Conservation (phyloP, 2,888 invertebrate genomes). For the Drosophila neoperkinsi region DNA sequence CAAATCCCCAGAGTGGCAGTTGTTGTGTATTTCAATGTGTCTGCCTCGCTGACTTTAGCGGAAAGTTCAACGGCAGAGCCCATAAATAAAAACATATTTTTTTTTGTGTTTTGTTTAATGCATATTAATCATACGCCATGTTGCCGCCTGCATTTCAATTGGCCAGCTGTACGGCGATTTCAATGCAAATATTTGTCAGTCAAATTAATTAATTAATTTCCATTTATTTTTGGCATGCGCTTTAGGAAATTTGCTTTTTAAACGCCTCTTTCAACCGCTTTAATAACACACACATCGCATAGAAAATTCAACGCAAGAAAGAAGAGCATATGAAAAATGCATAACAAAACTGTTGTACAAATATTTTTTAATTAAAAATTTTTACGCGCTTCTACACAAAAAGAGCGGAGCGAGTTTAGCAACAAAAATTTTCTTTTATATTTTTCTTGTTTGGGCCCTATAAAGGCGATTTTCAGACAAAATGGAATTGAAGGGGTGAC, state of each 20-base stretch:
- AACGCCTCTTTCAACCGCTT: slow-evolving; percentile 15
- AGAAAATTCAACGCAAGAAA: neutral
- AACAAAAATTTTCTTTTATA: slow-evolving; percentile 25
- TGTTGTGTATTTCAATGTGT: slow-evolving; percentile 61
- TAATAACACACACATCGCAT: slow-evolving; percentile 15
- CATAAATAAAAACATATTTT: slow-evolving; percentile 52
- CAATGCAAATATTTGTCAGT: slow-evolving; percentile 41
- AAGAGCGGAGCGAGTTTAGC: neutral
- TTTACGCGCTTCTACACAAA: slow-evolving; percentile 22
- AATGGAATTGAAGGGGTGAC: too few species aligned
- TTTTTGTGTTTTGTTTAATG: slow-evolving; percentile 45
- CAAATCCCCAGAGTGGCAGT: slow-evolving; percentile 79
- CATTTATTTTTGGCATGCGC: slow-evolving; percentile 30
- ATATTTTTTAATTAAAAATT: slow-evolving; percentile 56
- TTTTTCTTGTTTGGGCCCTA: slow-evolving; percentile 15
- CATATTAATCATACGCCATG: slow-evolving; percentile 74
- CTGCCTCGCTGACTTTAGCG: slow-evolving; percentile 66
- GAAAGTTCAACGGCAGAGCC: slow-evolving; percentile 73
- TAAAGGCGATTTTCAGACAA: neutral
- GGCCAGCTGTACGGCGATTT: slow-evolving; percentile 39
- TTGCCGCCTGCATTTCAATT: slow-evolving; percentile 68
- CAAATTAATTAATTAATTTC: slow-evolving; percentile 61
- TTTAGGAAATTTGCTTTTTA: slow-evolving; percentile 1
- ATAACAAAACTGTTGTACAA: slow-evolving; percentile 25
- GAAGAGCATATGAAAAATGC: slow-evolving; percentile 17